Percentiles rank a stretch among this genome's conserved stretches.
Evolutionary conservation across 2,113 vertebrate genomes (phyloP).

Genomic region (Regulus satrapa): DNA sequence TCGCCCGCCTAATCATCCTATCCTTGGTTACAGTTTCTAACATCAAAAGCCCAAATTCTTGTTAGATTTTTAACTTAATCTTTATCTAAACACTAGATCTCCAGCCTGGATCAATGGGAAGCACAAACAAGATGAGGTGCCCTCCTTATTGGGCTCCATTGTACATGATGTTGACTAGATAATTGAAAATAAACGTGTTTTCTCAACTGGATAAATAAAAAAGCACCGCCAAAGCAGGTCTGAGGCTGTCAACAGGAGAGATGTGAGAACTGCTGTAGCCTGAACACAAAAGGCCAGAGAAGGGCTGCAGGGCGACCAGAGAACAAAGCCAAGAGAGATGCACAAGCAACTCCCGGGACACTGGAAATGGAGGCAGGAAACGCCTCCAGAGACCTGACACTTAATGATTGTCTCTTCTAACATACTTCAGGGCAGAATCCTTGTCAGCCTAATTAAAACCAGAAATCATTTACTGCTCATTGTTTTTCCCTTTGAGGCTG

Average conservation of each 20-base stretch:
- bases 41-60: not conserved
- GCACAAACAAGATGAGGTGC: not conserved
- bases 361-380: not conserved
- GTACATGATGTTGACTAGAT: not conserved
- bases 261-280: not conserved
- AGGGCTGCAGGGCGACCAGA: not conserved
- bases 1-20: not conserved
- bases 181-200: not conserved
- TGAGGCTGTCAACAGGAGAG: not conserved
- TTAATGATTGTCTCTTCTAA: not conserved
- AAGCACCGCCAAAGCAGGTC: not conserved
- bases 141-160: not conserved
- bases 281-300: not conserved
- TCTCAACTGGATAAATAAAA: not conserved
- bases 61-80: not conserved
- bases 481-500: not conserved
- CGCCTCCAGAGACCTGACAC: not conserved
- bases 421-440: not conserved
- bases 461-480: not conserved
- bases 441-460: conserved; percentile 44
- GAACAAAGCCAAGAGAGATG: not conserved
- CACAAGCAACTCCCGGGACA: not conserved
- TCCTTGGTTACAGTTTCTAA: not conserved
- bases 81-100: not conserved
- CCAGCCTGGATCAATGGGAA: not conserved